Conservation (phyloP, 2,113 vertebrate species). For the Hemibagrus wyckioides region DNA sequence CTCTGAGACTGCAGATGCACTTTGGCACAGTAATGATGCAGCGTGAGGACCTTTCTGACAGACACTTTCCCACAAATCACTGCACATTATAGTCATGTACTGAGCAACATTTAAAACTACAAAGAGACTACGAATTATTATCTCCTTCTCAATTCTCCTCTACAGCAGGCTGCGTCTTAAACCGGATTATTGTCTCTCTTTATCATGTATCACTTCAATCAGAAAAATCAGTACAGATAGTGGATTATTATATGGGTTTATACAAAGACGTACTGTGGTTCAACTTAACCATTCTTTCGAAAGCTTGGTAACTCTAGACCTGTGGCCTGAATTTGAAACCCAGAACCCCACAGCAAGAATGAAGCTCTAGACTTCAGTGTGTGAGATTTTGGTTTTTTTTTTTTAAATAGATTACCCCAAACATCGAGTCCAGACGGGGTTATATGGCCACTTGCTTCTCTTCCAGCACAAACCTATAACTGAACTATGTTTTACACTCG, state of each 20-base stretch:
- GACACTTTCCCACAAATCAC: conserved; percentile 8
- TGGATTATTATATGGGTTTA: neutral
- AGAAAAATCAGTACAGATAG: neutral
- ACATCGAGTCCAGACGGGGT: neutral
- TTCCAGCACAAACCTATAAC: neutral
- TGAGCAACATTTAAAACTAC: neutral
- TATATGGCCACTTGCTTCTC: neutral
- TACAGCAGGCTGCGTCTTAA: neutral
- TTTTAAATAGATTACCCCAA: neutral
- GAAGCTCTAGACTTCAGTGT: neutral
- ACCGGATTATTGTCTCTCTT: neutral
- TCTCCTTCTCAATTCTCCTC: neutral
- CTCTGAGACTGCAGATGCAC: neutral
- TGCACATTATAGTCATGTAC: neutral
- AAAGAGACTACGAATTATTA: neutral
- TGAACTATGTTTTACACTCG: neutral
- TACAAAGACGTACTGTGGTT: neutral
- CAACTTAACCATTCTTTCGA: neutral
- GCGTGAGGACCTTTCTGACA: conserved; percentile 1
- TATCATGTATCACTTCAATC: neutral
- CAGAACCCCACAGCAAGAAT: neutral
- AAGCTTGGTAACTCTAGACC: neutral
- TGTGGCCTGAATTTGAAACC: neutral
- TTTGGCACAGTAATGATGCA: neutral
- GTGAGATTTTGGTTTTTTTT: neutral